Evolutionary conservation across 2,888 invertebrate species (phyloP).

Genomic region (Clanis bilineata): DNA sequence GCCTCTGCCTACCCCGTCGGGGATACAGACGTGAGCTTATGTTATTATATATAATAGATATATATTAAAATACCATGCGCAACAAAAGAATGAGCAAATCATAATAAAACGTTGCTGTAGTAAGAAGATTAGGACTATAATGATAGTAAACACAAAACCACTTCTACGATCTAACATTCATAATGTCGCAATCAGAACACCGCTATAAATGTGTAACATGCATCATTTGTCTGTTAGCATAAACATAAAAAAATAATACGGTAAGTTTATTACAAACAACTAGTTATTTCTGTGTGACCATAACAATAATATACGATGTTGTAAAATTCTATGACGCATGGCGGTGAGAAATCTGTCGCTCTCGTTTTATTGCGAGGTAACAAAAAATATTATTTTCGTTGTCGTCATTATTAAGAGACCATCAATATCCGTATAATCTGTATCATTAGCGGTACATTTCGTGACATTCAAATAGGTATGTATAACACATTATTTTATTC

Average conservation of each 20-base stretch:
- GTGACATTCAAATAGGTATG: neutral
- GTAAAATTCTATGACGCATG: slow-evolving; percentile 40
- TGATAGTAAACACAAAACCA: neutral
- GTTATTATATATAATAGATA: no score
- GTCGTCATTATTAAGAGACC: neutral
- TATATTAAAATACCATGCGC: no score
- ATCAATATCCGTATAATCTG: slow-evolving; percentile 7
- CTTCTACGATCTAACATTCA: neutral
- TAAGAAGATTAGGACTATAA: neutral
- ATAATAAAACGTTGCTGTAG: no score
- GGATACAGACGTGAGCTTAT: no score
- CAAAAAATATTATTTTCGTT: slow-evolving; percentile 25
- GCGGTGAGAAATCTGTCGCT: slow-evolving; percentile 30
- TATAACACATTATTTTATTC: no score
- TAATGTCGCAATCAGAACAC: neutral
- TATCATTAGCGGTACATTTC: neutral
- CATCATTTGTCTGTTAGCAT: slow-evolving; percentile 10
- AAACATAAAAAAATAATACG: slow-evolving; percentile 31
- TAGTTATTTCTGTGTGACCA: slow-evolving; percentile 35
- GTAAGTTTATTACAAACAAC: slow-evolving; percentile 29
- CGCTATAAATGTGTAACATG: neutral
- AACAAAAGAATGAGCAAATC: no score
- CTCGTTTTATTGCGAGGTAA: slow-evolving; percentile 30
- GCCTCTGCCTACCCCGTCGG: no score
- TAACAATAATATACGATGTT: slow-evolving; percentile 40